These are phyloP conservation scores for Lepisosteus oculatus DNA, from an alignment of 2,113 vertebrate species.

Conservation along the genomic window DNA sequence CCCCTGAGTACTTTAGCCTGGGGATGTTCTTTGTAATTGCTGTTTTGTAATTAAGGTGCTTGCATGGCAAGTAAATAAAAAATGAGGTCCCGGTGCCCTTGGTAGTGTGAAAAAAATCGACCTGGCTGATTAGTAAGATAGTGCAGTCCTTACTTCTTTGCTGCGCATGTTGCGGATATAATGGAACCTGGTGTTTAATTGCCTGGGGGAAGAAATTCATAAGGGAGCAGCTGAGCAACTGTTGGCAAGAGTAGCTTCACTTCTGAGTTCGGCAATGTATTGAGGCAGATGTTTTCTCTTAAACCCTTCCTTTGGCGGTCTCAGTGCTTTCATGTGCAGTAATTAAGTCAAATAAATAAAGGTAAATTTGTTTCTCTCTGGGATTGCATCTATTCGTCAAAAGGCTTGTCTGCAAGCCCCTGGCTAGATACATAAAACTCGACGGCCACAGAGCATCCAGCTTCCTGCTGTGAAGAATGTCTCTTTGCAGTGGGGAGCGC, in stretches of 20 bases:
- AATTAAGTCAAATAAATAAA: slow-evolving; percentile 1
- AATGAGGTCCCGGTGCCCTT: neutral
- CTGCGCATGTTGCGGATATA: neutral
- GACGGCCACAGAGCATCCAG: neutral
- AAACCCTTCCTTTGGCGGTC: slow-evolving; percentile 1
- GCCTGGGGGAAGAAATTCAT: neutral
- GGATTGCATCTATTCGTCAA: neutral
- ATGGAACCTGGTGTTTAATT: neutral
- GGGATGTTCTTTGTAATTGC: slow-evolving; percentile 5
- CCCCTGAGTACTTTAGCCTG: neutral
- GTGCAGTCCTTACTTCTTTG: neutral
- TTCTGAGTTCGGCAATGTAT: neutral
- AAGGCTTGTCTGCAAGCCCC: neutral
- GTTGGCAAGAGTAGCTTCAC: too few relatives aligned
- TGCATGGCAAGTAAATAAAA: slow-evolving; percentile 5
- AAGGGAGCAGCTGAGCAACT: neutral
- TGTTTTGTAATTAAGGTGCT: slow-evolving; percentile 8
- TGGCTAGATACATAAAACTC: neutral
- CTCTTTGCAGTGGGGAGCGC: neutral
- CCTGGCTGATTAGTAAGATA: too few relatives aligned
- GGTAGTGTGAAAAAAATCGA: neutral
- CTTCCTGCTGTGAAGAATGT: neutral
- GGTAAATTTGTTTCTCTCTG: neutral
- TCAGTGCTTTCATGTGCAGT: neutral
- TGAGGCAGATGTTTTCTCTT: neutral